phyloP scores from a whole-genome alignment of 2,888 invertebrate genomes.

The Chymomyza procnemis region DNA sequence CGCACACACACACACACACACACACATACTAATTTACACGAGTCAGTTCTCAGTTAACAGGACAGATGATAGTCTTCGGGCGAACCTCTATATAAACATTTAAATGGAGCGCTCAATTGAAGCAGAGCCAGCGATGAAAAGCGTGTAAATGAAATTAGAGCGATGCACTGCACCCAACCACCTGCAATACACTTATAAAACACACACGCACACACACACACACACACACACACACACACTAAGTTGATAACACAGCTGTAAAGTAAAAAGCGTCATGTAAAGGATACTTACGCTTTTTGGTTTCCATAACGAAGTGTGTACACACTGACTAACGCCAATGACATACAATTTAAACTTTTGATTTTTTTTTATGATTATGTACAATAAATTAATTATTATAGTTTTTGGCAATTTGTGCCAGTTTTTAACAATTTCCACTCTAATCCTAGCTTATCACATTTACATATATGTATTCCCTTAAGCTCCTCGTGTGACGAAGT shows the following conservation, averaged over 20 bases:
- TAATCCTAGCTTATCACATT: no score
- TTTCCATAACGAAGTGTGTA: background rate
- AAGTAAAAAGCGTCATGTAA: background rate
- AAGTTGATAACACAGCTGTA: background rate
- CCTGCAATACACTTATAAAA: conserved; percentile 4
- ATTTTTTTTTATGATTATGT: no score
- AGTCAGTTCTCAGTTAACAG: background rate
- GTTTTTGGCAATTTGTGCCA: no score
- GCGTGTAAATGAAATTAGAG: conserved; percentile 69
- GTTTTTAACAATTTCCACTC: no score
- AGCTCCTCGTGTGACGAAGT: no score
- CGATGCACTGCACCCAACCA: conserved; percentile 12
- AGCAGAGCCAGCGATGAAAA: conserved; percentile 49
- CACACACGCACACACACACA: conserved; percentile 14
- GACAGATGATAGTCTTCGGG: conserved; percentile 3
- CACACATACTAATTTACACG: background rate
- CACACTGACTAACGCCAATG: background rate
- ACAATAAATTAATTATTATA: no score
- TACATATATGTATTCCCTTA: no score
- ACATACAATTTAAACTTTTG: no score
- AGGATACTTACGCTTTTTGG: background rate
- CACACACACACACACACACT: conserved; percentile 9
- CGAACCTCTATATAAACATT: conserved; percentile 51
- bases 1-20: conserved; percentile 8
- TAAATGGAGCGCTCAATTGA: conserved; percentile 57